Evolutionary conservation across 2,113 vertebrate species (phyloP).

Genomic region (Embiotoca jacksoni): DNA sequence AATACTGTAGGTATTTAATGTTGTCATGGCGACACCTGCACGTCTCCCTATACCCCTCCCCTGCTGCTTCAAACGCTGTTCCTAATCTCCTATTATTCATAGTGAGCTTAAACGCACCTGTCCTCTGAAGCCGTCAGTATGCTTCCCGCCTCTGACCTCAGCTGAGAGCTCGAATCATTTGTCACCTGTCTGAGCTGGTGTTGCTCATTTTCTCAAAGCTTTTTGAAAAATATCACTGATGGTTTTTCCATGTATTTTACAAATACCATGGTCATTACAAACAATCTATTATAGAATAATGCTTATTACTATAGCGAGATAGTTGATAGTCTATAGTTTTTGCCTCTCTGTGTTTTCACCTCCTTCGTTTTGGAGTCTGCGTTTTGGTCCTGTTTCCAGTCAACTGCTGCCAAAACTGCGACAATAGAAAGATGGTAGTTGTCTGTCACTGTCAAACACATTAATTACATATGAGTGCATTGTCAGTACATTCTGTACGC

Average conservation of each 20-base stretch:
- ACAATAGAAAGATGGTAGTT: constrained; percentile 27
- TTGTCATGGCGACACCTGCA: constrained; percentile 50
- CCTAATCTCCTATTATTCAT: background rate
- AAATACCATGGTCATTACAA: too few relatives aligned
- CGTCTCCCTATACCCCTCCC: background rate
- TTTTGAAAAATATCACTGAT: background rate
- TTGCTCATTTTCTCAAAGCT: constrained; percentile 37
- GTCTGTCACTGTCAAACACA: constrained; percentile 23
- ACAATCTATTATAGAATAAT: too few relatives aligned
- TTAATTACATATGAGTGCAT: constrained; percentile 50
- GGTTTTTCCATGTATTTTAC: too few relatives aligned
- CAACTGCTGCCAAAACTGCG: background rate
- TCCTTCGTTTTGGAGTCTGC: background rate
- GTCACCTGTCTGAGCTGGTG: constrained; percentile 17
- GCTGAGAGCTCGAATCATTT: constrained; percentile 6
- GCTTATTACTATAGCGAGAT: too few relatives aligned
- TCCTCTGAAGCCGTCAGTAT: constrained; percentile 5
- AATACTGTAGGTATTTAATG: constrained; percentile 44
- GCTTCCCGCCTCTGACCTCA: constrained; percentile 29
- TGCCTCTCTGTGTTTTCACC: background rate
- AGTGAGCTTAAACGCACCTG: constrained; percentile 29
- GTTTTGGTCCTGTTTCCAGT: constrained; percentile 9
- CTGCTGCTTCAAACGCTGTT: background rate
- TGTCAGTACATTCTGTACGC: constrained; percentile 25
- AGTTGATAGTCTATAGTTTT: background rate